phyloP scores from a whole-genome alignment of 2,888 invertebrate species.

The Netelia virgata region DNA sequence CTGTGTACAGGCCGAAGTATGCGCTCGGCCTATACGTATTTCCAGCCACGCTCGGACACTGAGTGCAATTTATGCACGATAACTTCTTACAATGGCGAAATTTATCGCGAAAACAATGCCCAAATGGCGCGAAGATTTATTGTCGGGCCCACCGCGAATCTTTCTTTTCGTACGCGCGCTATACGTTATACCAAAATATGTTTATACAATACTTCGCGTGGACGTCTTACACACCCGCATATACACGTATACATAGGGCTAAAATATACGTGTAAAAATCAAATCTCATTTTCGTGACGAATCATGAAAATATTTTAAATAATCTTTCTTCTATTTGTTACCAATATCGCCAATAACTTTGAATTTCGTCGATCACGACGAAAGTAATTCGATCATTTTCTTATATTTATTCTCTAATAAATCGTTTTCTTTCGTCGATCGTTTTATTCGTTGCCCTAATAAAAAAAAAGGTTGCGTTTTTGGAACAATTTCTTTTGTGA shows the following conservation, averaged over 20 bases:
- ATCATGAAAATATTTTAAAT: not conserved
- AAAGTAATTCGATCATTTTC: too few relatives aligned
- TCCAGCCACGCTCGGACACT: conserved; percentile 57
- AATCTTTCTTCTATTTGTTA: not conserved
- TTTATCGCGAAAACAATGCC: conserved; percentile 80
- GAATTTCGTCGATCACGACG: too few relatives aligned
- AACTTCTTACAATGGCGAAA: conserved; percentile 76
- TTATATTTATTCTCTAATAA: too few relatives aligned
- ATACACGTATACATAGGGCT: not conserved
- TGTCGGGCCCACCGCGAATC: conserved; percentile 56
- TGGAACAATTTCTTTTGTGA: not conserved
- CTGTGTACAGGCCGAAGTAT: conserved; percentile 22
- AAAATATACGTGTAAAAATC: not conserved
- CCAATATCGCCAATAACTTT: too few relatives aligned
- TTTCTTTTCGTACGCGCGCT: conserved; percentile 36
- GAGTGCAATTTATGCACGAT: conserved; percentile 79
- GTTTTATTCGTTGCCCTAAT: not conserved
- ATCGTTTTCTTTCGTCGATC: too few relatives aligned
- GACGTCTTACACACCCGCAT: conserved; percentile 18
- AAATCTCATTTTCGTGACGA: not conserved
- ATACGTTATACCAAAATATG: not conserved
- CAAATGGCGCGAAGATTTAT: conserved; percentile 66
- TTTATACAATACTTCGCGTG: conserved; percentile 20
- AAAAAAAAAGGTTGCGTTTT: not conserved
- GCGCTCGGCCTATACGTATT: too few relatives aligned